Evolutionary conservation across 2,888 invertebrate genomes (phyloP).

Genomic region (Zelleria hepariella): DNA sequence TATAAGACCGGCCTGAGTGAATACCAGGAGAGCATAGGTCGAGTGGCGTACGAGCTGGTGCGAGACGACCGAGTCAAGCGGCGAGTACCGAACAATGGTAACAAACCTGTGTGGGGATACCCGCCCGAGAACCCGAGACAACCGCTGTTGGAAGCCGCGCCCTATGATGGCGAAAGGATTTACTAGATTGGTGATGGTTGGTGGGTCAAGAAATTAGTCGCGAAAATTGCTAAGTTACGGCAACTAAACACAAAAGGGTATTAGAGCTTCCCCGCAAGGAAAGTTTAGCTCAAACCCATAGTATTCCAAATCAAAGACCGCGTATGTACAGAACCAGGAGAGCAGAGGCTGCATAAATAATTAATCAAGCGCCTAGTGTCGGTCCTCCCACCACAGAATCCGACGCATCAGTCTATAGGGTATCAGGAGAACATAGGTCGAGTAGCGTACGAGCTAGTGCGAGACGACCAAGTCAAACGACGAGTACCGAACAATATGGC

Average conservation of each 20-base stretch:
- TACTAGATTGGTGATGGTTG: constrained; percentile 24
- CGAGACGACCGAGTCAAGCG: constrained; percentile 41
- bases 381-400: too few species aligned
- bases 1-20: constrained; percentile 51
- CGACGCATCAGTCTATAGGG: too few species aligned
- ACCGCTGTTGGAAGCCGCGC: constrained; percentile 48
- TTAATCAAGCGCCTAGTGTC: too few species aligned
- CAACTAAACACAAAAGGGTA: too few species aligned
- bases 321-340: too few species aligned
- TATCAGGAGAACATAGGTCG: constrained; percentile 52
- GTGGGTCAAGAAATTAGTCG: too few species aligned
- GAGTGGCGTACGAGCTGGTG: constrained; percentile 54
- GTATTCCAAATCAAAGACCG: too few species aligned
- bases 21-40: constrained; percentile 49
- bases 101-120: constrained; percentile 46
- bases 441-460: constrained; percentile 52
- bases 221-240: too few species aligned
- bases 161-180: constrained; percentile 51
- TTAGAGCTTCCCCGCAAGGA: too few species aligned
- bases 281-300: too few species aligned
- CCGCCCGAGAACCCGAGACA: constrained; percentile 52
- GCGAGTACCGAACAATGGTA: constrained; percentile 48
- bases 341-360: too few species aligned
- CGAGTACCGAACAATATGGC: constrained; percentile 49
- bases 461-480: constrained; percentile 39